phyloP scores from a whole-genome alignment of 2,888 invertebrate species.

The Scaptomyza polygonia region DNA sequence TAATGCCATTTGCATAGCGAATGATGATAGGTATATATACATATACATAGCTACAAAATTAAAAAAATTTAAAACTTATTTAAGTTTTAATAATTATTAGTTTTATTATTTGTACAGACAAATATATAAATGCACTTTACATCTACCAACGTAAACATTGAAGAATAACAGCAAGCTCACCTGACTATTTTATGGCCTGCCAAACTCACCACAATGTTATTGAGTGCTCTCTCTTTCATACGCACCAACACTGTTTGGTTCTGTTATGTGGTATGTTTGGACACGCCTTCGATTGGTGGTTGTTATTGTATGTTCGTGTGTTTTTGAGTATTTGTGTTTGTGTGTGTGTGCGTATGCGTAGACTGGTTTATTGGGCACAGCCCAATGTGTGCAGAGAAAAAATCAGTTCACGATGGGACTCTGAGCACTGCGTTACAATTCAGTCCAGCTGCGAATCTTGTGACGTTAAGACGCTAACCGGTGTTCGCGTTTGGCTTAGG shows the following conservation, averaged over 20 bases:
- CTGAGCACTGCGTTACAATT: slow-evolving; percentile 68
- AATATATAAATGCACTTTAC: too few relatives aligned
- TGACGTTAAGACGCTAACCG: slow-evolving; percentile 82
- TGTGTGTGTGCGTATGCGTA: slow-evolving; percentile 25
- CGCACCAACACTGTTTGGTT: slow-evolving; percentile 1
- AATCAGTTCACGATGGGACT: slow-evolving; percentile 64
- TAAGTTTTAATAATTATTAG: neutral
- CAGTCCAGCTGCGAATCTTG: slow-evolving; percentile 85
- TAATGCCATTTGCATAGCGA: too few relatives aligned
- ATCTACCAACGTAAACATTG: neutral
- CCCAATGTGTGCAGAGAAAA: slow-evolving; percentile 49
- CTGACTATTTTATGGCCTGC: slow-evolving; percentile 37
- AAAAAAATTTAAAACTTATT: neutral
- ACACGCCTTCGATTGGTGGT: slow-evolving; percentile 60
- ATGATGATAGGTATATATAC: neutral
- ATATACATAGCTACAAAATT: neutral
- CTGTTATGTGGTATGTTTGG: slow-evolving; percentile 25
- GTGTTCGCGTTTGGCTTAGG: slow-evolving; percentile 54
- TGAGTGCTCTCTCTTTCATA: slow-evolving; percentile 7
- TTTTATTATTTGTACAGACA: neutral
- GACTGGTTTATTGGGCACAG: slow-evolving; percentile 50
- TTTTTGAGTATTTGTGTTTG: too few relatives aligned
- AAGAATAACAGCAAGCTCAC: slow-evolving; percentile 22
- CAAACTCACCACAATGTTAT: slow-evolving; percentile 43
- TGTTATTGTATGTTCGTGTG: slow-evolving; percentile 21